Conservation (phyloP, 2,113 vertebrate genomes). For the Serilophus lunatus region DNA sequence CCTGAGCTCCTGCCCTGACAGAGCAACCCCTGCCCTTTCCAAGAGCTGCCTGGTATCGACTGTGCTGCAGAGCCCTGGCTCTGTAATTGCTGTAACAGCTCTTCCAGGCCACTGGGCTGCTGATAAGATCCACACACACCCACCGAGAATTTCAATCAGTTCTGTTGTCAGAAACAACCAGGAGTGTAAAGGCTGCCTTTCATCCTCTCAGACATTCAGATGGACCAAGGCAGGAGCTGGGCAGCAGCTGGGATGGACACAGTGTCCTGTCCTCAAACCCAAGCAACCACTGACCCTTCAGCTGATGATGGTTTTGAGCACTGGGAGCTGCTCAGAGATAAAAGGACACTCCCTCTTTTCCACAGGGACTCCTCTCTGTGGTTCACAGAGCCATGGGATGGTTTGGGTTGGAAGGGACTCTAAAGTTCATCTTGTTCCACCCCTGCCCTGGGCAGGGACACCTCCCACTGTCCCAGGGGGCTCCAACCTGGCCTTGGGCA, state of each 20-base stretch:
- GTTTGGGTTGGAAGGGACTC: background rate
- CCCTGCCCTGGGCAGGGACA: background rate
- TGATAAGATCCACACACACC: background rate
- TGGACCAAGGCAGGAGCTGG: background rate
- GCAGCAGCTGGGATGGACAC: background rate
- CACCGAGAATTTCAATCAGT: background rate
- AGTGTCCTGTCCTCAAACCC: background rate
- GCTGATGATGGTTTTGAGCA: background rate
- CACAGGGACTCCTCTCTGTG: background rate
- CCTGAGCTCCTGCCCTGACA: background rate
- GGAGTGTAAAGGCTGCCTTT: background rate
- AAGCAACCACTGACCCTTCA: background rate
- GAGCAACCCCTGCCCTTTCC: background rate
- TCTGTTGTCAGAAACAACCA: background rate
- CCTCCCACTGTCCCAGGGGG: background rate
- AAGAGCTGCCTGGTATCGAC: conserved; percentile 11
- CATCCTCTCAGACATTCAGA: background rate
- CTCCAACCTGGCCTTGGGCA: background rate
- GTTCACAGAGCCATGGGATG: background rate
- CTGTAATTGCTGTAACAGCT: background rate
- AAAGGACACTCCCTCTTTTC: background rate
- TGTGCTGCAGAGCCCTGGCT: background rate
- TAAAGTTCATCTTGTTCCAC: background rate
- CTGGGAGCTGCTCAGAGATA: background rate
- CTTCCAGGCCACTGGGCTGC: background rate